Evolutionary conservation across 2,797 vertebrate genomes (phyloP).

Genomic region (Sitta carolinensis): DNA sequence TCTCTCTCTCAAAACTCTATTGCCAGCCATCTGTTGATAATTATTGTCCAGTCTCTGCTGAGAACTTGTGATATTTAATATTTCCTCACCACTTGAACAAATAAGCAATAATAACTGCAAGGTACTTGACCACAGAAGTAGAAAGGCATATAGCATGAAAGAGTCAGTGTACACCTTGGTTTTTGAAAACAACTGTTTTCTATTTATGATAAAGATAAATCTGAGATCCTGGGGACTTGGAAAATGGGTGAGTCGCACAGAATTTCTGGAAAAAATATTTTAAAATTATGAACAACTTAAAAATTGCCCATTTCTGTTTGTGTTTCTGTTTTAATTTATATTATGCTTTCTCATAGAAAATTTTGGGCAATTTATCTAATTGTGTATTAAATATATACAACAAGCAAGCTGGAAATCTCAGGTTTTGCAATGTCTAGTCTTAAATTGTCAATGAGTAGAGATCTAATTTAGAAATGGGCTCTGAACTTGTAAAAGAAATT

Average conservation of each 20-base stretch:
- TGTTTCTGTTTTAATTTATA: not conserved
- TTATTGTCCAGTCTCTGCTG: conserved; percentile 90
- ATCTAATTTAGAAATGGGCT: not conserved
- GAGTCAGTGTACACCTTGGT: conserved; percentile 78
- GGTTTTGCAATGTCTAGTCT: not conserved
- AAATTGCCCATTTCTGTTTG: conserved; percentile 2
- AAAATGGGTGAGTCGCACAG: conserved; percentile 57
- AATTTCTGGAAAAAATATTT: not conserved
- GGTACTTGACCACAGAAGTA: conserved; percentile 91
- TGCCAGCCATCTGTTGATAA: conserved; percentile 93
- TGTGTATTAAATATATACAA: not conserved
- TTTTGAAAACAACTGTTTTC: conserved; percentile 68
- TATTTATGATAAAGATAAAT: conserved; percentile 55
- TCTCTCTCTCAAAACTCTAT: conserved; percentile 66
- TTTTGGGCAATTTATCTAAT: not conserved
- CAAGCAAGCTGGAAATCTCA: not conserved
- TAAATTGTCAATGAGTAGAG: not conserved
- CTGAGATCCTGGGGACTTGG: not conserved
- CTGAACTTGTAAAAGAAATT: not conserved
- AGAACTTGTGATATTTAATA: conserved; percentile 97
- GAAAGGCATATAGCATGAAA: conserved; percentile 86
- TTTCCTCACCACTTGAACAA: conserved; percentile 98
- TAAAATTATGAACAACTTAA: conserved; percentile 7
- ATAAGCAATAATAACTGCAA: conserved; percentile 91
- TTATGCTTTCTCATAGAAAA: not conserved